phyloP scores from a whole-genome alignment of 2,888 invertebrate genomes.

The Leptinotarsa haldemani region DNA sequence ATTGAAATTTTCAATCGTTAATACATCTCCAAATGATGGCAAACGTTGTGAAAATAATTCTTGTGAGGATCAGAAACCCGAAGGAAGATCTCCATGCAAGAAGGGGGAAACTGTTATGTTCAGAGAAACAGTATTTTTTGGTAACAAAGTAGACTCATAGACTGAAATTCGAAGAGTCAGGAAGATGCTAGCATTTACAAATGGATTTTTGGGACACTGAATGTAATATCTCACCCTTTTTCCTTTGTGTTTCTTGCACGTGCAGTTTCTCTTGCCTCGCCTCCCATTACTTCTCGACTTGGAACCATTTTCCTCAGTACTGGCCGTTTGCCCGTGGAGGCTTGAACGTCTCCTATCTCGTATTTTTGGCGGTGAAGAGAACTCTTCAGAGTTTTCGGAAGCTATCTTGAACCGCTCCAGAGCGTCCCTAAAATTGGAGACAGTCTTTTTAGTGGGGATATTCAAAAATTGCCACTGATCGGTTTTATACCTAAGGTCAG shows the following conservation, averaged over 20 bases:
- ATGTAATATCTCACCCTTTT: not conserved
- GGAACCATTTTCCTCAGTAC: not conserved
- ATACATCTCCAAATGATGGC: too few species aligned
- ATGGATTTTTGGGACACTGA: not conserved
- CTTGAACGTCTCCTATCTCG: constrained; percentile 1
- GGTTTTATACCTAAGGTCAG: not conserved
- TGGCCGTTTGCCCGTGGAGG: not conserved
- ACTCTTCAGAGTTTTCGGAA: not conserved
- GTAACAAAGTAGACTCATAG: not conserved
- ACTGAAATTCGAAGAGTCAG: too few species aligned
- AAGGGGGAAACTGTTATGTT: too few species aligned
- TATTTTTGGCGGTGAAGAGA: not conserved
- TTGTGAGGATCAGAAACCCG: too few species aligned
- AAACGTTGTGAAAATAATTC: too few species aligned
- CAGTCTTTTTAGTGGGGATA: not conserved
- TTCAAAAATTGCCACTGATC: not conserved
- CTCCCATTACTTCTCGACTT: not conserved
- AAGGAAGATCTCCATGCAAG: too few species aligned
- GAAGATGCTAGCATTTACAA: not conserved
- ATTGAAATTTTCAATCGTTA: too few species aligned
- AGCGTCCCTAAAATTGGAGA: constrained; percentile 24
- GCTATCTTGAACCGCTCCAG: constrained; percentile 29
- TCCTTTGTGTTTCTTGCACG: constrained; percentile 22
- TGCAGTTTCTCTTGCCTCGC: constrained; percentile 25
- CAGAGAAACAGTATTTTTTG: not conserved